Evolutionary conservation across 2,888 invertebrate species (phyloP).

Genomic region (Stomorhina lunata): DNA sequence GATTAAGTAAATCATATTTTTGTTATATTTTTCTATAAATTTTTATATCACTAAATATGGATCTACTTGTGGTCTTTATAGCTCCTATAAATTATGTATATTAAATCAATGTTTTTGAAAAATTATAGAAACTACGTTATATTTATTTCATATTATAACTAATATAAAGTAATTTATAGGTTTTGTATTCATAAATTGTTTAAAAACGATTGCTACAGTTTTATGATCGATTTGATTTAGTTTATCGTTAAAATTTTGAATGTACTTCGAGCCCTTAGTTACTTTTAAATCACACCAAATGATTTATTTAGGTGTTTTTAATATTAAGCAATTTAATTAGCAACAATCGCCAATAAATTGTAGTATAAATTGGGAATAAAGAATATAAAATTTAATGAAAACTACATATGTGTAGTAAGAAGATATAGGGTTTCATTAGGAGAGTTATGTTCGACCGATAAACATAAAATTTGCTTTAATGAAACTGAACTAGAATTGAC

Average conservation of each 20-base stretch:
- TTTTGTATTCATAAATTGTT: constrained; percentile 21
- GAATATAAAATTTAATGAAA: constrained; percentile 5
- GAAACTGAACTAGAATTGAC: too few species aligned
- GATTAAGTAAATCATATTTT: background rate
- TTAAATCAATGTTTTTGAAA: constrained; percentile 9
- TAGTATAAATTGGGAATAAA: background rate
- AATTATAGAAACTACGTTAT: background rate
- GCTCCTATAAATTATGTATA: constrained; percentile 34
- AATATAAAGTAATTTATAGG: background rate
- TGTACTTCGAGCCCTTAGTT: too few species aligned
- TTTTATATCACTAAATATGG: background rate
- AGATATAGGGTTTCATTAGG: too few species aligned
- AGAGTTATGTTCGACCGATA: too few species aligned
- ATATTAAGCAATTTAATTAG: constrained; percentile 43
- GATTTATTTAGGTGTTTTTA: constrained; percentile 12
- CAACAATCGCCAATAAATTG: constrained; percentile 26
- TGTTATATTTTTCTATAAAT: background rate
- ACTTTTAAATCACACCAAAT: constrained; percentile 54
- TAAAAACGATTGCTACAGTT: constrained; percentile 31
- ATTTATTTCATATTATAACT: background rate
- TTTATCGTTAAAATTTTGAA: background rate
- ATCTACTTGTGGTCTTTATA: constrained; percentile 18
- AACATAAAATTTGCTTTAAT: too few species aligned
- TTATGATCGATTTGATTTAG: constrained; percentile 30
- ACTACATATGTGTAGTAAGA: too few species aligned